Evolutionary conservation across 2,113 vertebrate genomes (phyloP).

Genomic region (Xenopus laevis): DNA sequence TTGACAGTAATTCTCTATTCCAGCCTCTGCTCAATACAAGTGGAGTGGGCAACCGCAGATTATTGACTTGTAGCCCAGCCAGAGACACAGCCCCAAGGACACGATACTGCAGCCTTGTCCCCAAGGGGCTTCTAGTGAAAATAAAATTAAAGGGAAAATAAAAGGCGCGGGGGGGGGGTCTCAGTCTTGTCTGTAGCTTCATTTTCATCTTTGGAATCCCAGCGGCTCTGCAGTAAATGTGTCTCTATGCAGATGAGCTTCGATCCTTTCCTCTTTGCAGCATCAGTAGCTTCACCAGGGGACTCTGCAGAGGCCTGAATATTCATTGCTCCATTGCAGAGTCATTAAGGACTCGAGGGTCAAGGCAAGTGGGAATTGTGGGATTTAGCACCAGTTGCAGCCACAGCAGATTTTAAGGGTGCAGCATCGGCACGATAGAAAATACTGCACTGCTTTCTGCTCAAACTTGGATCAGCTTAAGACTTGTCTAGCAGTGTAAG

Average conservation of each 20-base stretch:
- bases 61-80: too few species aligned
- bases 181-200: too few species aligned
- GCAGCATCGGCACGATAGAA: not conserved
- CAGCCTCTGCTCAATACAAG: too few species aligned
- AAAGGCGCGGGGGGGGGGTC: too few species aligned
- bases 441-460: not conserved
- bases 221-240: conserved; percentile 21
- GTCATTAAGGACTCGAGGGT: not conserved
- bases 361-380: not conserved
- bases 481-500: too few species aligned
- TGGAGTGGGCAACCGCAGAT: too few species aligned
- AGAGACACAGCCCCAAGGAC: too few species aligned
- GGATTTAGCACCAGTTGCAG: not conserved
- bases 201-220: not conserved
- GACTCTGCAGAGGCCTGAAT: conserved; percentile 37
- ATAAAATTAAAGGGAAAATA: too few species aligned
- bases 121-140: too few species aligned
- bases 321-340: not conserved
- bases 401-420: conserved; percentile 21
- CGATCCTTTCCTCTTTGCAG: not conserved
- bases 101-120: too few species aligned
- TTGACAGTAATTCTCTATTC: too few species aligned
- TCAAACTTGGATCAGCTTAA: not conserved
- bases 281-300: conserved; percentile 27
- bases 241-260: conserved; percentile 34